These are phyloP conservation scores for Dermolepida albohirtum DNA, from an alignment of 2,888 invertebrate species.

Conservation along the genomic window DNA sequence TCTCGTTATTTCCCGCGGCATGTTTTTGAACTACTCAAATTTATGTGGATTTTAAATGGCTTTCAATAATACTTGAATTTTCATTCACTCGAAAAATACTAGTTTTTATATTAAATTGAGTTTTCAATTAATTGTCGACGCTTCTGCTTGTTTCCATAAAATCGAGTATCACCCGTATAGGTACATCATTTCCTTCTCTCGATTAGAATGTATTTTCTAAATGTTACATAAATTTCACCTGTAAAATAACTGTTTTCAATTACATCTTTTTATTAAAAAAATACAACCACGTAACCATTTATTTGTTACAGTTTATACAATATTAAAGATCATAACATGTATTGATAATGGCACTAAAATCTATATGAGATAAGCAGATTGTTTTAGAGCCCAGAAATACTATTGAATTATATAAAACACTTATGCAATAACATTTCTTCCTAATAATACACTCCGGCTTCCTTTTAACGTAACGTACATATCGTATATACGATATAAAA, in stretches of 20 bases:
- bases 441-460: slow-evolving; percentile 30
- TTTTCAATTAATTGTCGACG: no score
- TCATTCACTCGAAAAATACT: no score
- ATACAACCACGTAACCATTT: slow-evolving; percentile 16
- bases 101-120: no score
- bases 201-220: no score
- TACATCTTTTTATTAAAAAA: slow-evolving; percentile 23
- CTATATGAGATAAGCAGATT: slow-evolving; percentile 28
- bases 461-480: slow-evolving; percentile 27
- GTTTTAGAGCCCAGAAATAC: slow-evolving; percentile 25
- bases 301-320: slow-evolving; percentile 29
- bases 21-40: no score
- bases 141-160: no score
- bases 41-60: no score
- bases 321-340: slow-evolving; percentile 28
- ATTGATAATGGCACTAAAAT: slow-evolving; percentile 13
- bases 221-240: slow-evolving; percentile 14
- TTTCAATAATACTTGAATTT: no score
- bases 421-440: slow-evolving; percentile 31
- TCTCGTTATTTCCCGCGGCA: no score
- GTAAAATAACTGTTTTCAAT: slow-evolving; percentile 32
- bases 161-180: no score
- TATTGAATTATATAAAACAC: slow-evolving; percentile 38
- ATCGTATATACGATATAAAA: slow-evolving; percentile 25
- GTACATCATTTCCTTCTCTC: no score